Evolutionary conservation across 1,140 invertebrate genomes (phyloP).

Genomic region (Carposina sasakii): DNA sequence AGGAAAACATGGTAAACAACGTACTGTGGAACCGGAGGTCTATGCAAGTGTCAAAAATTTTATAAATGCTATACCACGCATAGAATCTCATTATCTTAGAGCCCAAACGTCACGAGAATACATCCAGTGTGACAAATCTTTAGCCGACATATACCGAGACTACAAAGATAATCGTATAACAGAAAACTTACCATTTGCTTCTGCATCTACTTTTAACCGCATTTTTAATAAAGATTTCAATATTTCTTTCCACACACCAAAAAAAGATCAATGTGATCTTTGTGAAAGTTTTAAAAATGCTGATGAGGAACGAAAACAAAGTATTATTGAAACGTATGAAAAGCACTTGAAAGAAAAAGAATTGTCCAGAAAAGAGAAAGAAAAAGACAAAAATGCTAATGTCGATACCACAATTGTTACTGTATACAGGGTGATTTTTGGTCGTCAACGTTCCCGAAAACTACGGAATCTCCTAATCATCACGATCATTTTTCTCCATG

Average conservation of each 20-base stretch:
- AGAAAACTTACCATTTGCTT: not conserved
- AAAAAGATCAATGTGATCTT: conserved; percentile 55
- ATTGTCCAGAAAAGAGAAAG: conserved; percentile 35
- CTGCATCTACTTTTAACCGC: too few relatives aligned
- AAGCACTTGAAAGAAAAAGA: conserved; percentile 38
- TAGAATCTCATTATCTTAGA: too few relatives aligned
- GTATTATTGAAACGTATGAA: conserved; percentile 27
- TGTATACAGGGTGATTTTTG: too few relatives aligned
- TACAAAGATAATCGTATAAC: not conserved
- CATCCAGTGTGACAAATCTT: not conserved
- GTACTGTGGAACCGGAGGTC: not conserved
- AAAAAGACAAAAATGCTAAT: conserved; percentile 36
- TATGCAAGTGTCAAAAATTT: not conserved
- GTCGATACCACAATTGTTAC: conserved; percentile 10
- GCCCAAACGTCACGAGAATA: not conserved
- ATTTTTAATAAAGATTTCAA: conserved; percentile 46
- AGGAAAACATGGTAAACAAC: conserved; percentile 1
- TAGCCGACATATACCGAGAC: not conserved
- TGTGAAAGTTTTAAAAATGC: conserved; percentile 42
- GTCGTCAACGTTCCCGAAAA: too few relatives aligned
- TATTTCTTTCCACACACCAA: conserved; percentile 45
- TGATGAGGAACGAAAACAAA: conserved; percentile 24
- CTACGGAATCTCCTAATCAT: too few relatives aligned
- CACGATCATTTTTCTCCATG: too few relatives aligned
- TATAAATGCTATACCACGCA: not conserved